Evolutionary conservation across 2,797 vertebrate genomes (phyloP).

Genomic region (Gymnocypris eckloni): DNA sequence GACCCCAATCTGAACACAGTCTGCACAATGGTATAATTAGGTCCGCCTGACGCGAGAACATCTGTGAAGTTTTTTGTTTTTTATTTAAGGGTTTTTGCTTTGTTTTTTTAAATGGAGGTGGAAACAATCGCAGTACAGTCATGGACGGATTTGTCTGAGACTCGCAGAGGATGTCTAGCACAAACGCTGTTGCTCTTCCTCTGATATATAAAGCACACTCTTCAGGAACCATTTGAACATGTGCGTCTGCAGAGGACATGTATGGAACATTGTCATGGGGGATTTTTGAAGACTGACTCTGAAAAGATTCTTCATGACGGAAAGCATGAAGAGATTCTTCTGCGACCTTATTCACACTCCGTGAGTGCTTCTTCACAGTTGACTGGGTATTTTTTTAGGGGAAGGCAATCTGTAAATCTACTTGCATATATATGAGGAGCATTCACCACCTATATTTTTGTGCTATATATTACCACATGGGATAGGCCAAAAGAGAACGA

Average conservation of each 20-base stretch:
- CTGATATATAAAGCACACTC: constrained; percentile 88
- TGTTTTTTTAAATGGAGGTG: constrained; percentile 37
- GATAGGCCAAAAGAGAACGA: constrained; percentile 79
- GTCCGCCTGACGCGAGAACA: constrained; percentile 53
- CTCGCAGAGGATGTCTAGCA: constrained; percentile 62
- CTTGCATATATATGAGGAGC: constrained; percentile 98
- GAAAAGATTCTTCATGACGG: constrained; percentile 74
- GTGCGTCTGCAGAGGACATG: constrained; percentile 79
- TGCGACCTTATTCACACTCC: constrained; percentile 88
- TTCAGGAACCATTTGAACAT: constrained; percentile 85
- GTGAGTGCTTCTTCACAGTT: constrained; percentile 93
- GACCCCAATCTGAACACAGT: constrained; percentile 99
- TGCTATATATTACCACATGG: constrained; percentile 96
- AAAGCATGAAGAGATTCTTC: constrained; percentile 76
- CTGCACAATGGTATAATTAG: constrained; percentile 98
- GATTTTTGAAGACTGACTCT: constrained; percentile 71
- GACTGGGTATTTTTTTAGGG: constrained; percentile 94
- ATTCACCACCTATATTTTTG: constrained; percentile 99
- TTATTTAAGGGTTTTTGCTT: constrained; percentile 31
- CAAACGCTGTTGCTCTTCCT: constrained; percentile 79
- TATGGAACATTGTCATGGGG: constrained; percentile 65
- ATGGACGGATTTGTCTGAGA: constrained; percentile 75
- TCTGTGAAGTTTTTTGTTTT: constrained; percentile 24
- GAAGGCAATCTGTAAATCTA: constrained; percentile 97
- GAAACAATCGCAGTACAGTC: constrained; percentile 57